Evolutionary conservation across 2,113 vertebrate genomes (phyloP), one percentile per base, ranked within the genome.

Genomic region (Fregetta grallaria): DNA sequence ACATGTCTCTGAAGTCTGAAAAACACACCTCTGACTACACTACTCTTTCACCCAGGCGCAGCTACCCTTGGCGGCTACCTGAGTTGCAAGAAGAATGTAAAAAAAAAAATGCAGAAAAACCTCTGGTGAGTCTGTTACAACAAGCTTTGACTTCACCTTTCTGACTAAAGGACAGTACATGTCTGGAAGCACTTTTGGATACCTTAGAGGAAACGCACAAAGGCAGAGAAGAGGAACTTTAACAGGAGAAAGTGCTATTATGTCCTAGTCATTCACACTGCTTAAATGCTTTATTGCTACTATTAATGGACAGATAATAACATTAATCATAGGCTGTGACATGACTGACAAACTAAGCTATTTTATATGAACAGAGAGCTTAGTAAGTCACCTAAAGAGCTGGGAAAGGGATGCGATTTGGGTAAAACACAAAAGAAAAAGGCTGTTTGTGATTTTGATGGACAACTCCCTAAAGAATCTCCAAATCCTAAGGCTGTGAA

Each of bases 221-320:
- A 42, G 63, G 42, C 42, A 92, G 29, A 79, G 74, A 53, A 86
- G 63, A 86, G 21, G 26, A 92, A 78, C 16, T 86, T 84, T 16
- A 52, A 21, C 36, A 74, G 76, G 71, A 79, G 45, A 25, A 85
- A 77, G 36, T 44, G 45, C 68, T 70, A 32, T 68, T 78, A 81
- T 42, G 77, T 68, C 56, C 73, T 34, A 52, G 68, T 65, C 70
- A 53, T 70, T 89, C 70, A 68, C 49, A 81, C 83, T 52, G 27
- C 76, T 89, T 68, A 89, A 85, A 87, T 42, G 70, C 76, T 78
- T 86, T 92, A 92, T 72, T 91, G 80, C 76, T 72, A 12, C 74
- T 79, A 34, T 82, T 87, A 95, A 95, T 62, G 89, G 84, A 45
- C 74, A 94, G 97, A 34, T 79, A 82, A 88, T 30, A 91, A 14